Evolutionary conservation across 1,140 invertebrate species (phyloP), one percentile per base, ranked within the genome.

Genomic region (Camponotus floridanus): DNA sequence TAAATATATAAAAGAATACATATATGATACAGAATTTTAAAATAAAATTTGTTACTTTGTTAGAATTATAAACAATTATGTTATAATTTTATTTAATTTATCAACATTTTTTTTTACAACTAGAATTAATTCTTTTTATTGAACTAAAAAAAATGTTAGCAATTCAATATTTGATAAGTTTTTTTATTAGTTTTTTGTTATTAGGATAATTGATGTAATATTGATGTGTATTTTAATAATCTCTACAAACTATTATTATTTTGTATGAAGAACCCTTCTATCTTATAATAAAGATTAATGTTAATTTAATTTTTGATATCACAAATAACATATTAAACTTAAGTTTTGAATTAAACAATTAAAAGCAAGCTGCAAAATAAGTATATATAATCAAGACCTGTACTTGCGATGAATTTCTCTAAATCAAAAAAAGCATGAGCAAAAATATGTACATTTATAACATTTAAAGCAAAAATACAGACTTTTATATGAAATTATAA

Each of bases 241-340:
- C 26, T 26, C 57, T 74, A 59, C 1, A 31, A 8, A 26, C 31
- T 45, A n/a, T 61, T 8, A 42, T 2, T 57, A 55, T 9, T 42
- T 76, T 42, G 26, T 26, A 0, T 6, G 26, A 11, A 65, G 45
- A 78, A 45, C 26, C 26, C 33, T 33, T 33, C 36, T 51, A 42
- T n/a, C n/a, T 7, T 76, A 42, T 42, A 78, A 61, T 26, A 31
- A n/a, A 76, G 65, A 26, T 62, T 78, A 78, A 64, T 78, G n/a
- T 76, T 59, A 33, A 61, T 76, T 76, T 45, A 76, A 62, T 45
- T 65, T 18, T 3, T 45, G 1, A 48, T 78, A 21, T 76, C n/a
- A 65, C 1, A 55, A 31, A 11, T n/a, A 42, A 26, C 5, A 62
- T 18, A 11, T 45, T 62, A 65, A 42, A 65, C 15, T 6, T 33